These are phyloP conservation scores for Ditylenchus dipsaci DNA, from an alignment of 1,140 invertebrate species.

Conservation along the genomic window DNA sequence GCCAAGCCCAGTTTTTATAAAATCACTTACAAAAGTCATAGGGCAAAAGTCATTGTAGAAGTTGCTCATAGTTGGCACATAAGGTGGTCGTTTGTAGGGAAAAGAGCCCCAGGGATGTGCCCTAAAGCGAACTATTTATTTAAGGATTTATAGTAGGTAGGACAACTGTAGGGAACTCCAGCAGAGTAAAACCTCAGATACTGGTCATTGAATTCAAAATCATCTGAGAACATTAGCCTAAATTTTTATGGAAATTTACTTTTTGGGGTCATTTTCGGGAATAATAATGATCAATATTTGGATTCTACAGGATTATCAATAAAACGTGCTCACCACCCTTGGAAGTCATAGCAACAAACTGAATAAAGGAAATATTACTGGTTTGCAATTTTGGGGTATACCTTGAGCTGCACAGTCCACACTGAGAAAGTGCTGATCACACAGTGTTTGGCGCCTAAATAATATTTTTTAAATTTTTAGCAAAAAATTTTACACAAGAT, in stretches of 20 bases:
- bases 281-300: too few relatives aligned
- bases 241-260: constrained; percentile 6
- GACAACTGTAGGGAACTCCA: constrained; percentile 37
- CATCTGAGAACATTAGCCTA: constrained; percentile 43
- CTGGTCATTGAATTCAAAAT: constrained; percentile 45
- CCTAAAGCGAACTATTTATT: not conserved
- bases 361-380: not conserved
- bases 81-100: constrained; percentile 35
- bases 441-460: constrained; percentile 74
- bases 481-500: too few relatives aligned
- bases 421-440: constrained; percentile 82
- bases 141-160: not conserved
- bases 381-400: not conserved
- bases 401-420: constrained; percentile 61
- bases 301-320: too few relatives aligned
- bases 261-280: not conserved
- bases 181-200: constrained; percentile 42
- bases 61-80: constrained; percentile 82
- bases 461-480: too few relatives aligned
- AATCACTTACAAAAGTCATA: constrained; percentile 72
- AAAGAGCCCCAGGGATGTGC: constrained; percentile 40
- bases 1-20: too few relatives aligned
- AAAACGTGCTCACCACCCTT: constrained; percentile 11
- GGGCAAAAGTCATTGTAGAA: constrained; percentile 89
- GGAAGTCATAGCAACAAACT: constrained; percentile 44